These are phyloP conservation scores for Hippocampus comes DNA, from an alignment of 2,113 vertebrate genomes.

Conservation along the genomic window DNA sequence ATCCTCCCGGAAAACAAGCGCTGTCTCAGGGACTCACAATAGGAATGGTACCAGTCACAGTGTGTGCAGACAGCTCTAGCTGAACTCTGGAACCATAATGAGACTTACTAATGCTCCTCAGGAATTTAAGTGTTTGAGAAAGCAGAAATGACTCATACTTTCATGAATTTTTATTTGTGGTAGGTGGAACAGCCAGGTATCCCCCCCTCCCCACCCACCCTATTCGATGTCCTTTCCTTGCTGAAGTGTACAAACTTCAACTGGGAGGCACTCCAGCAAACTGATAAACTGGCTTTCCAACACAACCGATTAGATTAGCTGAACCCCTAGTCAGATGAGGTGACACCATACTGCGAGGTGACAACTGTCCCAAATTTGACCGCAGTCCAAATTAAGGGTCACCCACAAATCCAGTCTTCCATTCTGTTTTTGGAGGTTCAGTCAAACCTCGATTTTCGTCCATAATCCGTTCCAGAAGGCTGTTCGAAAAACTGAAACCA, in stretches of 20 bases:
- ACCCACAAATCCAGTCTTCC: no score
- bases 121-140: neutral
- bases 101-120: neutral
- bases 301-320: neutral
- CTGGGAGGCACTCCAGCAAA: neutral
- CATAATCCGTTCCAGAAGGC: no score
- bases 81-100: neutral
- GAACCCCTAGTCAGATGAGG: no score
- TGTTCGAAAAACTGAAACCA: no score
- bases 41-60: neutral
- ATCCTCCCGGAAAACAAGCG: conserved; percentile 47
- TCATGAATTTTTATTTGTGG: neutral
- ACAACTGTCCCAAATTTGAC: no score
- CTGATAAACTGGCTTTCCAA: neutral
- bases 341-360: no score
- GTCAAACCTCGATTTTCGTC: no score
- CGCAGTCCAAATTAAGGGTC: no score
- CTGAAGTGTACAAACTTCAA: neutral
- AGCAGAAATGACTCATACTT: neutral
- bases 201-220: neutral
- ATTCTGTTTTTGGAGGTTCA: no score
- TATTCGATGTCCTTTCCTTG: neutral
- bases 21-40: neutral
- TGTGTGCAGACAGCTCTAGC: neutral
- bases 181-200: neutral